These are phyloP conservation scores for Phytoseiulus persimilis DNA, from an alignment of 2,888 invertebrate genomes.

Conservation along the genomic window DNA sequence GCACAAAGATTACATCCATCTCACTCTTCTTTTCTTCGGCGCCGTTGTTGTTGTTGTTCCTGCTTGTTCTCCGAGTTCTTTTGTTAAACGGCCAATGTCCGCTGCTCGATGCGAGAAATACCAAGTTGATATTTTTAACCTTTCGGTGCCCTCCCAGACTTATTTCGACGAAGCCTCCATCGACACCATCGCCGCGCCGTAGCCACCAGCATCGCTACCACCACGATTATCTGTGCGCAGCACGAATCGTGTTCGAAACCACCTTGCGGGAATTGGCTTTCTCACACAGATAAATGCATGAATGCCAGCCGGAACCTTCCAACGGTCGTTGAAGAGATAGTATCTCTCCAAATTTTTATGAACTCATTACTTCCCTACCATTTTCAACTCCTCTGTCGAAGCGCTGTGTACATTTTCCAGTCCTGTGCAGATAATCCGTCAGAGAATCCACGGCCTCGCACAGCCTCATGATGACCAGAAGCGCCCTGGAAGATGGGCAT, in stretches of 20 bases:
- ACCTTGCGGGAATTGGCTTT: neutral
- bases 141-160: neutral
- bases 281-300: neutral
- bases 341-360: neutral
- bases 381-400: neutral
- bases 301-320: neutral
- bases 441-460: too few relatives aligned
- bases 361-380: neutral
- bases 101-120: neutral
- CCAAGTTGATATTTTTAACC: neutral
- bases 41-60: too few relatives aligned
- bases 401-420: too few relatives aligned
- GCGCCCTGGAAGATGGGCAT: too few relatives aligned
- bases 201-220: neutral
- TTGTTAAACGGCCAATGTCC: constrained; percentile 5
- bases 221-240: neutral
- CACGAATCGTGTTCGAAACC: neutral
- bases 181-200: neutral
- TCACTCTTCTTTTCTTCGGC: neutral
- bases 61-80: neutral
- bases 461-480: too few relatives aligned
- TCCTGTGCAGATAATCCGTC: too few relatives aligned
- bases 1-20: constrained; percentile 5
- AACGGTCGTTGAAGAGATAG: neutral
- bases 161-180: neutral